Evolutionary conservation across 92 coral and sea anemone species (phyloP).

Genomic region (Blastomussa wellsi): DNA sequence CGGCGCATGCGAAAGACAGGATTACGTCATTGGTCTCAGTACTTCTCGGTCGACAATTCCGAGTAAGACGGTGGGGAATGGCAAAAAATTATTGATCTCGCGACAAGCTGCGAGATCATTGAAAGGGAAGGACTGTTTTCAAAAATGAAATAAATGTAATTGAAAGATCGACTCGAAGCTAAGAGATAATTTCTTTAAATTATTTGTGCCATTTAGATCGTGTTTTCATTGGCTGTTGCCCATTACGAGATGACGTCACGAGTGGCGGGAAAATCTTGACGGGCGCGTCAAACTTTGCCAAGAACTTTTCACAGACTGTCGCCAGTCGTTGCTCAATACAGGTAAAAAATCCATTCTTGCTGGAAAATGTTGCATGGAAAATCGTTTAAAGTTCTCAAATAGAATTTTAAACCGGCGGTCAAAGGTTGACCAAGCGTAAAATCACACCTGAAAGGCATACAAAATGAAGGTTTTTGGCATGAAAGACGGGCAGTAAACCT

Average conservation of each 20-base stretch:
- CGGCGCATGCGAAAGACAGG: slow-evolving; percentile 10
- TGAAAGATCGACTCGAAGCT: not conserved
- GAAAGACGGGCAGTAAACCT: not conserved
- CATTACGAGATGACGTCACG: not conserved
- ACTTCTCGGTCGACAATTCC: not conserved
- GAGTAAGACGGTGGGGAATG: not conserved
- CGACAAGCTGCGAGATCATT: not conserved
- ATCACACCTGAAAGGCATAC: not conserved
- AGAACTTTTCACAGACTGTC: not conserved
- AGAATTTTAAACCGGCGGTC: not conserved
- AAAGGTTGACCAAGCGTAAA: not conserved
- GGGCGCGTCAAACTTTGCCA: not conserved
- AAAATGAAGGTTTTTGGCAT: not conserved
- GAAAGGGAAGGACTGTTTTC: not conserved
- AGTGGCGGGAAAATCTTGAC: slow-evolving; percentile 5
- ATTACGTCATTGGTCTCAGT: not conserved
- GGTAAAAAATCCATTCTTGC: not conserved
- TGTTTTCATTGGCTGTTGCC: not conserved
- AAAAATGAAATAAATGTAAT: too few species aligned
- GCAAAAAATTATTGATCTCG: not conserved
- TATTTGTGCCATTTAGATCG: too few species aligned
- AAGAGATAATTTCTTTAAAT: too few species aligned
- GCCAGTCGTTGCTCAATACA: not conserved
- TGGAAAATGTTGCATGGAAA: not conserved
- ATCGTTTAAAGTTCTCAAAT: not conserved